Percentiles rank a stretch among this genome's conserved stretches.
phyloP scores from a whole-genome alignment of 2,113 vertebrate species.

The Gadus chalcogrammus region DNA sequence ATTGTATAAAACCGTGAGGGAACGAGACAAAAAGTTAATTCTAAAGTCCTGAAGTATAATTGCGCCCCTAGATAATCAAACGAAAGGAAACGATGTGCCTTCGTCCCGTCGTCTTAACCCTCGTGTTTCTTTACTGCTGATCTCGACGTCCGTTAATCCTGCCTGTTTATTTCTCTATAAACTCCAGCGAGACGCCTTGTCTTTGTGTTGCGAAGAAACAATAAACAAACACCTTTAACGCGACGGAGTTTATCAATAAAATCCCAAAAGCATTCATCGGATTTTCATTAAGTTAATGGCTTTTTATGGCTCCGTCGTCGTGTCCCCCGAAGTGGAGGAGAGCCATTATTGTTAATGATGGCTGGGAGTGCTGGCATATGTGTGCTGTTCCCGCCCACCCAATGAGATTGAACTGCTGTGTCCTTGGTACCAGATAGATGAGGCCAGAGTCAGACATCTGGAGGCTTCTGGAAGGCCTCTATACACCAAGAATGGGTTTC shows the following conservation, averaged over 20 bases:
- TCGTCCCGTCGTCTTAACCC: background rate
- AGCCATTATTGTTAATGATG: constrained; percentile 71
- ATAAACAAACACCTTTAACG: constrained; percentile 75
- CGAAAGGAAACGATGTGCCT: background rate
- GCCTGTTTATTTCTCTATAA: constrained; percentile 69
- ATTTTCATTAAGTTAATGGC: constrained; percentile 83
- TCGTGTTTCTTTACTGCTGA: constrained; percentile 36
- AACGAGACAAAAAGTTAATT: too few species aligned
- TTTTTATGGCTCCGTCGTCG: constrained; percentile 69
- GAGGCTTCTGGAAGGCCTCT: too few species aligned
- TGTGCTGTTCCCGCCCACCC: constrained; percentile 49
- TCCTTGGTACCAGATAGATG: constrained; percentile 61
- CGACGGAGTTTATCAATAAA: constrained; percentile 78
- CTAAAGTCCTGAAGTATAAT: too few species aligned
- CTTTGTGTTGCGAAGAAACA: constrained; percentile 66
- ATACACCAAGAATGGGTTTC: too few species aligned
- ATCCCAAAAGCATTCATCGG: constrained; percentile 70
- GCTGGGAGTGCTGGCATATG: constrained; percentile 56
- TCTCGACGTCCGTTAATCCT: constrained; percentile 58
- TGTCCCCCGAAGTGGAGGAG: constrained; percentile 71
- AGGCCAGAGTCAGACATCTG: constrained; percentile 8
- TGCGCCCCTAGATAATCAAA: too few species aligned
- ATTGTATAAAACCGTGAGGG: too few species aligned
- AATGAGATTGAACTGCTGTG: constrained; percentile 52
- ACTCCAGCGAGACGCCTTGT: constrained; percentile 59